These are phyloP conservation scores for Tolmerus cingulatus DNA, from an alignment of 2,888 invertebrate species.

Conservation along the genomic window DNA sequence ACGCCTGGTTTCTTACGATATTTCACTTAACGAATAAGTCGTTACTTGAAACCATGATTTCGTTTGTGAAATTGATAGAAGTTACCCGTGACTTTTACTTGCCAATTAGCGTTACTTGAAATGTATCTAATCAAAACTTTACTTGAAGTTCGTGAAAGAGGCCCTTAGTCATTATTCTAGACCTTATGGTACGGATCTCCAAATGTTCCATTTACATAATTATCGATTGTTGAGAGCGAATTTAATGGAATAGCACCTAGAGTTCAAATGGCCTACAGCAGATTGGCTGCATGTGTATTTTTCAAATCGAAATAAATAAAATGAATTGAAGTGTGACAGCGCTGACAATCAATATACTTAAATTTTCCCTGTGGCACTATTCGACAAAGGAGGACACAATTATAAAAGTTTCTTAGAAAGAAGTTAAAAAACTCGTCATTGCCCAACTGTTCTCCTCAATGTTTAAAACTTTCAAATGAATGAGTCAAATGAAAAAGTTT, in stretches of 20 bases:
- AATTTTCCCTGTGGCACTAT: neutral
- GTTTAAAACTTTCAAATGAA: slow-evolving; percentile 1
- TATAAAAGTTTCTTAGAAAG: neutral
- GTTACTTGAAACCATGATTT: no score
- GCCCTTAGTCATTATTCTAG: no score
- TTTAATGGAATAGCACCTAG: neutral
- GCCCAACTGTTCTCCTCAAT: neutral
- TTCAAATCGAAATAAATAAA: neutral
- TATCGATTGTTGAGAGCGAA: neutral
- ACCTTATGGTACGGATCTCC: no score
- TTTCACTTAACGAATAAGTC: no score
- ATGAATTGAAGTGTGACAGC: neutral
- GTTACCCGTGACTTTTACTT: no score
- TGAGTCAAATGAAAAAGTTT: slow-evolving; percentile 14
- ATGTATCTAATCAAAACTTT: no score
- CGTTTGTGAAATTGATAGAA: no score
- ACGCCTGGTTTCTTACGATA: no score
- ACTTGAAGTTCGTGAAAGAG: no score
- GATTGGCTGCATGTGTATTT: neutral
- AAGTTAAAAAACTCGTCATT: neutral
- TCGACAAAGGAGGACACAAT: neutral
- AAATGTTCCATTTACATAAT: no score
- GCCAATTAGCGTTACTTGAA: no score
- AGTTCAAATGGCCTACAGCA: neutral
- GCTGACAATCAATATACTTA: neutral